Base-by-base conservation (phyloP, 2,113 vertebrate species). In the Numenius arquata region DNA sequence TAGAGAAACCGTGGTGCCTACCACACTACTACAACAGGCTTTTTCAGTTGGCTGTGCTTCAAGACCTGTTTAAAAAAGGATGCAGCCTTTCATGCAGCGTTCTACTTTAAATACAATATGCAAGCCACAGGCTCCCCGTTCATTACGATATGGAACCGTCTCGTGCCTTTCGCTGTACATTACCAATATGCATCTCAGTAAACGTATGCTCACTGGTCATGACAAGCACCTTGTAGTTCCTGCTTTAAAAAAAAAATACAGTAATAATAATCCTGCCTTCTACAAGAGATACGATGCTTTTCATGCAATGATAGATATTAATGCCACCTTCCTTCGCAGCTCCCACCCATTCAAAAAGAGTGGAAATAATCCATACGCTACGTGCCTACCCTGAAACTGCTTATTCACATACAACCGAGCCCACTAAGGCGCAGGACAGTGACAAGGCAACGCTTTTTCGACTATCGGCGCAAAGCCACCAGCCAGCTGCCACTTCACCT, bases 351-450 rank as follows among this genome's bases (percentile, higher is more conserved):
- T 41, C 59, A 32, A n/a, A 68, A 65, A 48, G 55, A 66, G 62
- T 32, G 36, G 58, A 14, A 61, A 71, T 10, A 52, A 82, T 2
- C 70, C 41, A 12, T 6, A 48, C 2, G 26, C 40, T 56, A 53
- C 66, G 22, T 48, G 75, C 78, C 90, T 30, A 29, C 47, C 85
- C 56, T 3, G 38, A 95, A 91, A 87, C 89, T 58, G 96, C 96
- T 94, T 85, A 93, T 94, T 95, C 96, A 91, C 91, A 53, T 1
- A 8, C 0, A 81, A 5, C 80, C 40, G 73, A 93, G 84, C 71
- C 71, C 66, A 4, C 34, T 3, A 5, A 22, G 41, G 25, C 3
- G 62, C 91, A 6, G 58, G 27, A 4, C 67, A 27, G 13, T 1
- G 7, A 20, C 45, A 73, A 26, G 7, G 71, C 95, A 1, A 5